These are phyloP conservation scores for Hippocampus comes DNA, from an alignment of 2,113 vertebrate genomes.

Conservation along the genomic window DNA sequence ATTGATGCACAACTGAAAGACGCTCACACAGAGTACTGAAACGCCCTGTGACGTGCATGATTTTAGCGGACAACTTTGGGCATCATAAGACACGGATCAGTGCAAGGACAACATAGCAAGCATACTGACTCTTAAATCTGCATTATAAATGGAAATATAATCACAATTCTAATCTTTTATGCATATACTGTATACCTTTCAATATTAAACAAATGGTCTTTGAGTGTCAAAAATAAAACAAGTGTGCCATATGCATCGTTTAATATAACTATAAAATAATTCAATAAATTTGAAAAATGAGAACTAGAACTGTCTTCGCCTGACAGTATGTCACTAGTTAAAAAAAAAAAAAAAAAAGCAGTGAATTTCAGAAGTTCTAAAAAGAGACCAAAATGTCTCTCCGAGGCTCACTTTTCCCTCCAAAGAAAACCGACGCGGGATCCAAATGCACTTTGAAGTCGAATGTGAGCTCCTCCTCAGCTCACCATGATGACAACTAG, in stretches of 20 bases:
- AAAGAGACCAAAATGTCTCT: background rate
- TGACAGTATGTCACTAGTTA: background rate
- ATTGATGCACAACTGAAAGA: too few relatives aligned
- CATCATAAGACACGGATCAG: too few relatives aligned
- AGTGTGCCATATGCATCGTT: background rate
- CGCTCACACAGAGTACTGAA: too few relatives aligned
- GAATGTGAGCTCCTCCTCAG: conserved; percentile 15
- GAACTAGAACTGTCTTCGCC: background rate
- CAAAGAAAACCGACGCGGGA: conserved; percentile 21
- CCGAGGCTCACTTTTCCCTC: background rate
- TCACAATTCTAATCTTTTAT: too few relatives aligned
- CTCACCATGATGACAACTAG: conserved; percentile 31
- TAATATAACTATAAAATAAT: background rate
- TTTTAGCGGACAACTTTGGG: too few relatives aligned
- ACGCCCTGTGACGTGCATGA: too few relatives aligned
- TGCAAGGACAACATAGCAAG: too few relatives aligned
- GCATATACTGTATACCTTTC: too few relatives aligned
- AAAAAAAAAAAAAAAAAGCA: background rate
- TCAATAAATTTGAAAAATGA: background rate
- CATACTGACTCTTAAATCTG: too few relatives aligned
- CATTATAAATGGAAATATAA: too few relatives aligned
- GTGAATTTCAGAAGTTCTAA: background rate
- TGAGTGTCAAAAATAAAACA: background rate
- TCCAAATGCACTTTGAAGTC: conserved; percentile 50
- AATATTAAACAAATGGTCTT: too few relatives aligned